phyloP scores from a whole-genome alignment of 2,888 invertebrate species.

The Zhengitettix transpicula region DNA sequence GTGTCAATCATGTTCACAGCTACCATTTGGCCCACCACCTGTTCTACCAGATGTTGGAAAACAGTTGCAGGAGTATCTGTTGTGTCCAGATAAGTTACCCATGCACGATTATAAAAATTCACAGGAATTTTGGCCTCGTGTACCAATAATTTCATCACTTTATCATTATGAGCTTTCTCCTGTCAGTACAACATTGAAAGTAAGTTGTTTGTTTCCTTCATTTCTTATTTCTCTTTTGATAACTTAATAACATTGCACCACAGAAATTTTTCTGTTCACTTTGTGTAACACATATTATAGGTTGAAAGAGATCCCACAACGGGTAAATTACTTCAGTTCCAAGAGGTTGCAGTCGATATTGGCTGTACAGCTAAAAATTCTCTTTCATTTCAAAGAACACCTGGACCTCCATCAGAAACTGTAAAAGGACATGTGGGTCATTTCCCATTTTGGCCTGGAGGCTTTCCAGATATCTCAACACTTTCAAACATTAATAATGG shows the following conservation, averaged over 20 bases:
- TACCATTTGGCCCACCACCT: slow-evolving; percentile 37
- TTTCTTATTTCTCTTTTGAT: not conserved
- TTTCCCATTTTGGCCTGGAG: slow-evolving; percentile 78
- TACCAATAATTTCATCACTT: slow-evolving; percentile 34
- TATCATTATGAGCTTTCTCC: slow-evolving; percentile 33
- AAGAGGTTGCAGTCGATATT: slow-evolving; percentile 38
- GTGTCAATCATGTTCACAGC: slow-evolving; percentile 15
- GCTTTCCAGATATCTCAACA: slow-evolving; percentile 39
- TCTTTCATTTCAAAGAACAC: slow-evolving; percentile 62
- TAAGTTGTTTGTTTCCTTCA: slow-evolving; percentile 14
- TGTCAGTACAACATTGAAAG: slow-evolving; percentile 33
- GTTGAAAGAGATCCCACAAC: slow-evolving; percentile 57
- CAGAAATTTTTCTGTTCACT: not conserved
- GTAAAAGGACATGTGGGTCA: slow-evolving; percentile 62
- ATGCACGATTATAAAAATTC: slow-evolving; percentile 53
- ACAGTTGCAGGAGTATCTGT: slow-evolving; percentile 45
- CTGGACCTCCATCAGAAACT: slow-evolving; percentile 50
- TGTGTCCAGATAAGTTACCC: slow-evolving; percentile 49
- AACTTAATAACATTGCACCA: not conserved
- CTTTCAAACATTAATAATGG: slow-evolving; percentile 13
- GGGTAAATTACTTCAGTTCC: slow-evolving; percentile 55
- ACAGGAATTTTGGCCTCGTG: slow-evolving; percentile 47
- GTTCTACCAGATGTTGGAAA: slow-evolving; percentile 46
- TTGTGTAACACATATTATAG: slow-evolving; percentile 15
- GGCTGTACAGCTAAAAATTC: slow-evolving; percentile 55